These are phyloP conservation scores for Neosalanx taihuensis DNA, from an alignment of 2,797 vertebrate genomes.

Conservation along the genomic window DNA sequence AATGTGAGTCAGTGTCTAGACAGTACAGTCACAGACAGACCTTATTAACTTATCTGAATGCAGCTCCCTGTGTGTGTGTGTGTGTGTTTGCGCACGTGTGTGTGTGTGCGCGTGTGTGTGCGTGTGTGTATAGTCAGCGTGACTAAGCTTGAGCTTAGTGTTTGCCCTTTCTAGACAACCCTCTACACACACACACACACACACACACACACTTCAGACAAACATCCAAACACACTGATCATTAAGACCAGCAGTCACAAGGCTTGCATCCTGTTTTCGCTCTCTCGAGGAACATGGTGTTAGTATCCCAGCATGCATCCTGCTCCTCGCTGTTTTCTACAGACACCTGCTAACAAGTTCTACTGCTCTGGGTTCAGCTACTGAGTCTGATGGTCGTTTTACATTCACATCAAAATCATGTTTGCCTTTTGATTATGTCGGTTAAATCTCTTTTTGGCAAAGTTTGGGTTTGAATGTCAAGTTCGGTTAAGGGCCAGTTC, in stretches of 20 bases:
- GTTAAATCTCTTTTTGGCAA: background rate
- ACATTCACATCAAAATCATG: too few relatives aligned
- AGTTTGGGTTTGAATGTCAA: background rate
- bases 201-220: background rate
- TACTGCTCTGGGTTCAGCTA: background rate
- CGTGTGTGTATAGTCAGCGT: slow-evolving; percentile 18
- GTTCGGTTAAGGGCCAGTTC: background rate
- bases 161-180: background rate
- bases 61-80: slow-evolving; percentile 14
- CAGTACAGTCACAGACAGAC: slow-evolving; percentile 35
- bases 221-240: background rate
- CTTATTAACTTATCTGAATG: too few relatives aligned
- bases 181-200: background rate
- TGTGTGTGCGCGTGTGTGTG: slow-evolving; percentile 15
- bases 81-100: slow-evolving; percentile 18
- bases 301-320: background rate
- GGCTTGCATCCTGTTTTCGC: background rate
- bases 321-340: background rate
- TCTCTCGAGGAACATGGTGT: background rate
- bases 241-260: background rate
- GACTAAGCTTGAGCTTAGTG: background rate
- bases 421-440: too few relatives aligned
- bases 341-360: background rate
- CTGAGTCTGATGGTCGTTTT: too few relatives aligned
- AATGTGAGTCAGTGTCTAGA: slow-evolving; percentile 18